A percentile compares a stretch with the other conserved stretches of the same genome.
phyloP scores from a whole-genome alignment of 2,888 invertebrate species.

The Molorchus minor region DNA sequence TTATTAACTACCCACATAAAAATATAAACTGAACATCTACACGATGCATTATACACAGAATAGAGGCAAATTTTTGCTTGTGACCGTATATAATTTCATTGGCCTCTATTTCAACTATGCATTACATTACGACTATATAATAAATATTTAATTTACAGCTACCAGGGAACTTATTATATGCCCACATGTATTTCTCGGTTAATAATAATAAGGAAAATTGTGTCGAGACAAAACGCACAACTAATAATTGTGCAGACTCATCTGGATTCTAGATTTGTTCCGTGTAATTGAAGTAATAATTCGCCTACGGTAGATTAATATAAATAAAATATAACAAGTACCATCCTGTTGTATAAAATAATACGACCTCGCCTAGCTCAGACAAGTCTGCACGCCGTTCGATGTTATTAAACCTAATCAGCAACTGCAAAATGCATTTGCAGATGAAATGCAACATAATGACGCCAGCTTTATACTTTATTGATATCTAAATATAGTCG shows the following conservation, averaged over 20 bases:
- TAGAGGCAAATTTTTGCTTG: slow-evolving; percentile 15
- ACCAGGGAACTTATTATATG: slow-evolving; percentile 34
- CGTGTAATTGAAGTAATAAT: slow-evolving; percentile 61
- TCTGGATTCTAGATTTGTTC: slow-evolving; percentile 49
- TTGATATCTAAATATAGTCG: slow-evolving; percentile 26
- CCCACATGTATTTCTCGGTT: slow-evolving; percentile 35
- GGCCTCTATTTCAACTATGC: neutral
- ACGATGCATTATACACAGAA: slow-evolving; percentile 1
- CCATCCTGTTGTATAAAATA: slow-evolving; percentile 59
- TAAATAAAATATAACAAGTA: slow-evolving; percentile 62
- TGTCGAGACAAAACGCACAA: slow-evolving; percentile 26
- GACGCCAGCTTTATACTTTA: slow-evolving; percentile 37
- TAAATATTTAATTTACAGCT: slow-evolving; percentile 30
- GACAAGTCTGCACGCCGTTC: slow-evolving; percentile 41
- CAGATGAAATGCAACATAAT: slow-evolving; percentile 43
- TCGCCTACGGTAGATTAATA: slow-evolving; percentile 63
- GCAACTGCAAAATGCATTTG: slow-evolving; percentile 39
- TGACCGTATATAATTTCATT: slow-evolving; percentile 4
- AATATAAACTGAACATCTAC: slow-evolving; percentile 6
- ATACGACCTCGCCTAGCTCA: slow-evolving; percentile 55
- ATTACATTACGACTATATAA: neutral
- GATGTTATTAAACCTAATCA: slow-evolving; percentile 48
- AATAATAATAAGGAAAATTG: slow-evolving; percentile 39
- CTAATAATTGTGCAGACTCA: slow-evolving; percentile 16
- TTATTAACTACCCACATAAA: slow-evolving; percentile 25